Evolutionary conservation across 2,113 vertebrate genomes (phyloP).

Genomic region (Antennarius striatus): DNA sequence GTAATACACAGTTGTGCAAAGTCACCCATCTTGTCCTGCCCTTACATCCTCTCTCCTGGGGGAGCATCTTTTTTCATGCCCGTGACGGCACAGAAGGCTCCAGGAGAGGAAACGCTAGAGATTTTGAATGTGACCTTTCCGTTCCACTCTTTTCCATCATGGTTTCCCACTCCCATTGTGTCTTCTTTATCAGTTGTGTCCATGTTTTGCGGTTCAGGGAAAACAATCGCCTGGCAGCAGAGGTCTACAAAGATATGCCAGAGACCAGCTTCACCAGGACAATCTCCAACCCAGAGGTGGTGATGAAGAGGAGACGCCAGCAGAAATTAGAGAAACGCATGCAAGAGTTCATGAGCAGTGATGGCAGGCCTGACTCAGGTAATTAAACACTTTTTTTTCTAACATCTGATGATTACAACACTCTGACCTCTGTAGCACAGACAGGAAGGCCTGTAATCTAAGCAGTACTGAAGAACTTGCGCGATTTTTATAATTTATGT

Average conservation of each 20-base stretch:
- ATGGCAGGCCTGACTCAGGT: slow-evolving; percentile 96
- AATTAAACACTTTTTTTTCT: background rate
- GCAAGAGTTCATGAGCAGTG: slow-evolving; percentile 95
- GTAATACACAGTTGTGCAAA: slow-evolving; percentile 67
- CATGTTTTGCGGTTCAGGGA: slow-evolving; percentile 76
- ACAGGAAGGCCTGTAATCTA: too few species aligned
- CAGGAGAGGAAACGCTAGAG: slow-evolving; percentile 20
- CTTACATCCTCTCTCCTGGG: slow-evolving; percentile 27
- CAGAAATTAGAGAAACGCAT: slow-evolving; percentile 96
- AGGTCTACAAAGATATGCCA: slow-evolving; percentile 99
- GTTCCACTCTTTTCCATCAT: slow-evolving; percentile 5
- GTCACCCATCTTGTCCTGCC: slow-evolving; percentile 44
- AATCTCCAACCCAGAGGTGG: slow-evolving; percentile 98
- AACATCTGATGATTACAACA: background rate
- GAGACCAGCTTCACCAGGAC: slow-evolving; percentile 98
- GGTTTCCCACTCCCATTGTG: background rate
- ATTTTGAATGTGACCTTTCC: slow-evolving; percentile 23
- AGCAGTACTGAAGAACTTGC: background rate
- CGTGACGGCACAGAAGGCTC: slow-evolving; percentile 20
- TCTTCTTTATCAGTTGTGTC: background rate
- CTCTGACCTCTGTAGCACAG: too few species aligned
- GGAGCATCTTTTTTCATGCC: slow-evolving; percentile 8
- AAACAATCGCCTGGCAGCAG: slow-evolving; percentile 92
- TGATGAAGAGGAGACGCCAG: slow-evolving; percentile 96
- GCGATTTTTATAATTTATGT: background rate